phyloP scores from a whole-genome alignment of 2,888 invertebrate genomes.

The Caenorhabditis imperialis region DNA sequence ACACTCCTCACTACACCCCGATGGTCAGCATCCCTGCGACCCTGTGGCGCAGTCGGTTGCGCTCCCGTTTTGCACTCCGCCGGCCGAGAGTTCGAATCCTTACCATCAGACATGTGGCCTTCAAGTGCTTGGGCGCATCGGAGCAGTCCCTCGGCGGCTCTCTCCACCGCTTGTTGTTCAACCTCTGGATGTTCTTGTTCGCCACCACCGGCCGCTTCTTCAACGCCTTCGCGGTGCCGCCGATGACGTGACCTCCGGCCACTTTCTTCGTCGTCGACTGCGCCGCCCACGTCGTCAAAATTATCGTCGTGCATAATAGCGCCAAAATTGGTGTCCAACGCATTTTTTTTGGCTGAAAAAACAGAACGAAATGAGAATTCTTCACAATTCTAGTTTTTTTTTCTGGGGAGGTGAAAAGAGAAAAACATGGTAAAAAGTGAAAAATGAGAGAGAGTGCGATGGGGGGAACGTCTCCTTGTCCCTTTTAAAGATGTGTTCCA shows the following conservation, averaged over 20 bases:
- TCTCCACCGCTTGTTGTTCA: conserved; percentile 50
- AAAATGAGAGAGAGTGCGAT: conserved; percentile 8
- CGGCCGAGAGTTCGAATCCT: too few relatives aligned
- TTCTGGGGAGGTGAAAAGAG: conserved; percentile 3
- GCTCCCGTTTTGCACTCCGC: too few relatives aligned
- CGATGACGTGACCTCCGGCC: conserved; percentile 10
- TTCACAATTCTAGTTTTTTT: conserved; percentile 15
- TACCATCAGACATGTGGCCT: conserved; percentile 71
- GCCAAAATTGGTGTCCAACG: conserved; percentile 44
- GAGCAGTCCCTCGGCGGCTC: conserved; percentile 73
- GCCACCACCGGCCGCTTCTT: conserved; percentile 1
- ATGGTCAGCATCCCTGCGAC: too few relatives aligned
- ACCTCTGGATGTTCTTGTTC: conserved; percentile 31
- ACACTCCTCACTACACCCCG: too few relatives aligned
- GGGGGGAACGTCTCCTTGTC: too few relatives aligned
- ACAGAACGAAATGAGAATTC: too few relatives aligned
- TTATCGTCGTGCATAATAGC: conserved; percentile 35
- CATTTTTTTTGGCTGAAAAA: conserved; percentile 15
- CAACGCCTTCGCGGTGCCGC: conserved; percentile 10
- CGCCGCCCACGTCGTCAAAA: conserved; percentile 20
- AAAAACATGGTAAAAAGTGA: conserved; percentile 32
- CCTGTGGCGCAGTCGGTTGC: too few relatives aligned
- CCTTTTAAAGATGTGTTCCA: conserved; percentile 16
- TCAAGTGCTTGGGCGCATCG: conserved; percentile 73
- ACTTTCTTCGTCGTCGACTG: conserved; percentile 41